Evolutionary conservation across 1,140 invertebrate species (phyloP), one percentile per base, ranked within the genome.

Genomic region (Aleiodes sp.): DNA sequence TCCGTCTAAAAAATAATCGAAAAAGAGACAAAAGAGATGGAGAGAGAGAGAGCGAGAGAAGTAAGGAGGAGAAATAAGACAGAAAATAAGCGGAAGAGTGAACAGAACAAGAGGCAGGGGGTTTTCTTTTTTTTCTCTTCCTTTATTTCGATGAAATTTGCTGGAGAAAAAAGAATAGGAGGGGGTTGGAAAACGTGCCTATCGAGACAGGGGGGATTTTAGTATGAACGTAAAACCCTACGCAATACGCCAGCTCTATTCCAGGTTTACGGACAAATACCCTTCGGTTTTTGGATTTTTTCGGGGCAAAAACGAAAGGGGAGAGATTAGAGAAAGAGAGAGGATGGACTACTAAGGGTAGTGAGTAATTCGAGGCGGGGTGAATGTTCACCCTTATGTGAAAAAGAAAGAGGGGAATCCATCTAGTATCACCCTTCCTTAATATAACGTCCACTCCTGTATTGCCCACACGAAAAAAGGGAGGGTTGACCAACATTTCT

Each of bases 221-320:
- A 67, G 68, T 46, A 75, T 70, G 70, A 68, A 66, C 74, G 73
- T 70, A 68, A 75, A 74, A 66, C 74, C 74, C 70, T 63, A 74
- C 74, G 70, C 68, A 72, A 73, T 75, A 68, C 68, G 72, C 28
- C 69, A 68, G 64, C 31, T 75, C 61, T 43, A 71, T 67, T 41
- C 61, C 59, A 31, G 31, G n/a, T 46, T 28, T 31, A n/a, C 52
- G 41, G 70, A 46, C 59, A 68, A 56, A 56, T 76, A 73, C 76
- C 73, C 74, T 77, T 41, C 39, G 39, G 73, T 76, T 79, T 77
- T 76, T 76, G 71, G 78, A 77, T 77, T 77, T 76, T 76, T 43
- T 43, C 66, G 72, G 72, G 66, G 56, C 26, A 72, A 78, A 64
- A 59, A 70, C 12, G 29, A 29, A 35, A 29, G 46, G 29, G 29